These are phyloP conservation scores for Pseudochirops corinnae DNA, from an alignment of 2,797 vertebrate genomes.

Conservation along the genomic window DNA sequence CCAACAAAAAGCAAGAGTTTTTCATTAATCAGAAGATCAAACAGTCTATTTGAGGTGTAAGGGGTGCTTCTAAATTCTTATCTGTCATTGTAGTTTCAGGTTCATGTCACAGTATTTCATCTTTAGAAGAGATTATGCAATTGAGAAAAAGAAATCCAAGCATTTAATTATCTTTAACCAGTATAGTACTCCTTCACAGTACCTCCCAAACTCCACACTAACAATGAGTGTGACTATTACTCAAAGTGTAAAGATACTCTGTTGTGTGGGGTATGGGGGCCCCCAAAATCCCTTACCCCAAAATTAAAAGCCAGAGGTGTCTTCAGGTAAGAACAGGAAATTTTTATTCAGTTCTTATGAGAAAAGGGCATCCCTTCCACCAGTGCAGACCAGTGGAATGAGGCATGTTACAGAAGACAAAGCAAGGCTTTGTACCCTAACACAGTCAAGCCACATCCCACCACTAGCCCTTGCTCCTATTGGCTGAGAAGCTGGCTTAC, in stretches of 20 bases:
- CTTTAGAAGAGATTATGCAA: slow-evolving; percentile 38
- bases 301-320: too few species aligned
- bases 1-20: background rate
- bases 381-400: too few species aligned
- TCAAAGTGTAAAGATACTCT: background rate
- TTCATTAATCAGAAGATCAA: slow-evolving; percentile 52
- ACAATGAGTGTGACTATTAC: background rate
- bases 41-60: slow-evolving; percentile 45
- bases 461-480: too few species aligned
- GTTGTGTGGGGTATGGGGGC: too few species aligned
- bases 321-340: too few species aligned
- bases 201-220: background rate
- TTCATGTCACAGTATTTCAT: slow-evolving; percentile 21
- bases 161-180: background rate
- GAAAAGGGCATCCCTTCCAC: too few species aligned
- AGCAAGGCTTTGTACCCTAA: too few species aligned
- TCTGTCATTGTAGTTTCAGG: slow-evolving; percentile 1
- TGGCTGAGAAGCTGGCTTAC: too few species aligned
- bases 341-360: too few species aligned
- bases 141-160: background rate
- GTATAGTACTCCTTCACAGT: background rate
- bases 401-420: too few species aligned
- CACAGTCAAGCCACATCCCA: too few species aligned
- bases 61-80: slow-evolving; percentile 43
- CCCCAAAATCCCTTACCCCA: too few species aligned